These are phyloP conservation scores for Bombus sylvicola DNA, from an alignment of 1,140 invertebrate species.

Conservation along the genomic window DNA sequence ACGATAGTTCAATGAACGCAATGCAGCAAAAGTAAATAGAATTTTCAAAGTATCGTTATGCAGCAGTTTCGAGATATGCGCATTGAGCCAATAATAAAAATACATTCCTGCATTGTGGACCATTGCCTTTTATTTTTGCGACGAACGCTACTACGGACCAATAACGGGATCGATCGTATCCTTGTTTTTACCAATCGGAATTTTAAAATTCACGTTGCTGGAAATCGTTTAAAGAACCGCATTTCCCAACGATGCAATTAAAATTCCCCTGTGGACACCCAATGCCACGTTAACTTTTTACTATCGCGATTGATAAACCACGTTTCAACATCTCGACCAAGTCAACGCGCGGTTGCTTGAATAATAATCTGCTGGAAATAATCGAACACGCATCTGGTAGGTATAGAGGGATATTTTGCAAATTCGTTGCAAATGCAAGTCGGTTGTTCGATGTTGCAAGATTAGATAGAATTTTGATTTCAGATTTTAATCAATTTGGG, in stretches of 20 bases:
- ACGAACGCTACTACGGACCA: background rate
- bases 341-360: background rate
- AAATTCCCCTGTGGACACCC: background rate
- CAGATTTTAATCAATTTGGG: background rate
- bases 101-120: background rate
- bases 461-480: background rate
- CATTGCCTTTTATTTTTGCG: slow-evolving; percentile 29
- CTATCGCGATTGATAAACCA: slow-evolving; percentile 1
- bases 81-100: slow-evolving; percentile 9
- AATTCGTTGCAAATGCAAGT: background rate
- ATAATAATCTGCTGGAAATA: background rate
- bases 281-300: background rate
- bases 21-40: too few species aligned
- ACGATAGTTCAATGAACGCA: too few species aligned
- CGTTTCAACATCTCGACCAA: background rate
- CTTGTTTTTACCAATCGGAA: background rate
- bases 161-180: too few species aligned
- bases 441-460: background rate
- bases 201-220: background rate
- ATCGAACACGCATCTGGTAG: background rate
- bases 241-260: slow-evolving; percentile 3
- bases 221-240: background rate
- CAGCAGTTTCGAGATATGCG: too few species aligned
- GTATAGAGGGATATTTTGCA: background rate
- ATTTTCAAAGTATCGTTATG: too few species aligned